phyloP scores from a whole-genome alignment of 2,888 invertebrate genomes.

The Drosophila kanekoi region DNA sequence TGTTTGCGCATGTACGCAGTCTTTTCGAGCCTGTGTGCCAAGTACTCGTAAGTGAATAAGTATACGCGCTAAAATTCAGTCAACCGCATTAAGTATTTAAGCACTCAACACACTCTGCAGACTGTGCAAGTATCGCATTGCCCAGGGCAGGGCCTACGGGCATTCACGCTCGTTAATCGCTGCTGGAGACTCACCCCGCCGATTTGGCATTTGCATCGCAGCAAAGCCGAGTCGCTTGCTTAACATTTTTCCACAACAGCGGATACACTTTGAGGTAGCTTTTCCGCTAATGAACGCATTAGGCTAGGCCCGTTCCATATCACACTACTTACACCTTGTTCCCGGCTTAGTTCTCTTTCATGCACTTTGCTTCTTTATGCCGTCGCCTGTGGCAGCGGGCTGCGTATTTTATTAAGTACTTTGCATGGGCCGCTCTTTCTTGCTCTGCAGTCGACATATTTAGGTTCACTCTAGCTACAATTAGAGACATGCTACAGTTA shows the following conservation, averaged over 20 bases:
- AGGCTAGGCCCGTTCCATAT: slow-evolving; percentile 53
- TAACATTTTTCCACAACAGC: slow-evolving; percentile 76
- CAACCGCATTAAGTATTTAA: slow-evolving; percentile 81
- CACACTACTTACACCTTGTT: slow-evolving; percentile 66
- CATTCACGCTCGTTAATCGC: slow-evolving; percentile 3
- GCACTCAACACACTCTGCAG: slow-evolving; percentile 71
- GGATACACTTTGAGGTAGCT: slow-evolving; percentile 78
- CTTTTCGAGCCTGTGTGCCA: slow-evolving; percentile 46
- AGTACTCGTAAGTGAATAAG: slow-evolving; percentile 65
- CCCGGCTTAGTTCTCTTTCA: slow-evolving; percentile 60
- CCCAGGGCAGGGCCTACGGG: neutral
- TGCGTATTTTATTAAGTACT: slow-evolving; percentile 53
- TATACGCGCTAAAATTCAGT: slow-evolving; percentile 76
- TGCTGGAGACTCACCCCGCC: slow-evolving; percentile 8
- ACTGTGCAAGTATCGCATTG: slow-evolving; percentile 41
- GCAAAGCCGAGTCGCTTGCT: slow-evolving; percentile 57
- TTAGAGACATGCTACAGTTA: slow-evolving; percentile 63
- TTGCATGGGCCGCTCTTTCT: slow-evolving; percentile 21
- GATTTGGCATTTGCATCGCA: slow-evolving; percentile 41
- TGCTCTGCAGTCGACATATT: slow-evolving; percentile 53
- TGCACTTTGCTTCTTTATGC: slow-evolving; percentile 36
- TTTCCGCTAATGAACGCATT: slow-evolving; percentile 82
- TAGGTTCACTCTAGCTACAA: slow-evolving; percentile 59
- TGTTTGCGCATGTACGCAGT: slow-evolving; percentile 17
- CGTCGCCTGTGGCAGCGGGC: slow-evolving; percentile 7